A percentile compares a stretch with the other conserved stretches of the same genome.
phyloP scores from a whole-genome alignment of 2,888 invertebrate species.

The Lymantria dispar region DNA sequence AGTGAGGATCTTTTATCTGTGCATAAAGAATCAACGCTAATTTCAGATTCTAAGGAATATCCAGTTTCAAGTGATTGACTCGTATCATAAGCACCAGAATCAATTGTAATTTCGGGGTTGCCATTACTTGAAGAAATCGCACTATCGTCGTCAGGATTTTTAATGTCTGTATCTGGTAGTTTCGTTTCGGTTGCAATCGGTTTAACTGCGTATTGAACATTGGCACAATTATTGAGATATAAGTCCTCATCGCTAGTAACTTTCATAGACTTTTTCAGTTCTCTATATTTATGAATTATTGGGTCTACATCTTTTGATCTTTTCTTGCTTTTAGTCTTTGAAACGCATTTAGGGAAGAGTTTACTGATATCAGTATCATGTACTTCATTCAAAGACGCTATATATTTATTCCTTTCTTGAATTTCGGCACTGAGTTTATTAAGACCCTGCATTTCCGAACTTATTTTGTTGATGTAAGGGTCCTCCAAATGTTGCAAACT shows the following conservation, averaged over 20 bases:
- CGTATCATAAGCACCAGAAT: slow-evolving; percentile 73
- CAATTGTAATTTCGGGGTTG: slow-evolving; percentile 77
- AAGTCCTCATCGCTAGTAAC: slow-evolving; percentile 72
- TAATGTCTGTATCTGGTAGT: slow-evolving; percentile 60
- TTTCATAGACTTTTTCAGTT: slow-evolving; percentile 71
- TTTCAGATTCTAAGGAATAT: slow-evolving; percentile 79
- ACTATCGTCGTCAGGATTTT: slow-evolving; percentile 76
- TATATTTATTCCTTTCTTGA: slow-evolving; percentile 82
- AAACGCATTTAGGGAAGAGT: slow-evolving; percentile 74
- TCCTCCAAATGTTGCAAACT: slow-evolving; percentile 83
- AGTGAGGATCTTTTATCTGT: slow-evolving; percentile 82
- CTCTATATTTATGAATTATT: slow-evolving; percentile 75
- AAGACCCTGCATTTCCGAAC: slow-evolving; percentile 81
- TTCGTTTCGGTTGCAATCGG: slow-evolving; percentile 55
- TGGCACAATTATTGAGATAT: slow-evolving; percentile 75
- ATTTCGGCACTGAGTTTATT: slow-evolving; percentile 82
- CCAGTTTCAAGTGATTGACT: slow-evolving; percentile 79
- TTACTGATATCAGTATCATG: slow-evolving; percentile 73
- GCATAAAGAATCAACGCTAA: slow-evolving; percentile 82
- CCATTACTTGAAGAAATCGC: slow-evolving; percentile 75
- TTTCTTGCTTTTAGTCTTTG: slow-evolving; percentile 77
- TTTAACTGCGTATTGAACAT: slow-evolving; percentile 64
- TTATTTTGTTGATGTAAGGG: slow-evolving; percentile 83
- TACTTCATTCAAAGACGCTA: slow-evolving; percentile 78
- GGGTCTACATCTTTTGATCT: slow-evolving; percentile 75